phyloP scores from a whole-genome alignment of 1,140 invertebrate species.

The Drosophila auraria region DNA sequence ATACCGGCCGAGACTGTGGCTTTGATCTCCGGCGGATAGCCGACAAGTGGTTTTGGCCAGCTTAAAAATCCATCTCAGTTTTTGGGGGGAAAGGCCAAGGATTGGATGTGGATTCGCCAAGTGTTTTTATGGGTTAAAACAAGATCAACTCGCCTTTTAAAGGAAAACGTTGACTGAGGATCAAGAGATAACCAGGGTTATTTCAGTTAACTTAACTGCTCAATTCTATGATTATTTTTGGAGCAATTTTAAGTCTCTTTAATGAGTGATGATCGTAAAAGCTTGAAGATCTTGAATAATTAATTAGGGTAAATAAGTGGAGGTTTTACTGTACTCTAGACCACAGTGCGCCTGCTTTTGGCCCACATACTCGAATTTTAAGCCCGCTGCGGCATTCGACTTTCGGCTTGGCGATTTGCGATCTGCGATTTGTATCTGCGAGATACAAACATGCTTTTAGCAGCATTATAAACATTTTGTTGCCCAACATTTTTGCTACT shows the following conservation, averaged over 20 bases:
- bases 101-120: slow-evolving; percentile 19
- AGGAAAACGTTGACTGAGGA: neutral
- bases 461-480: slow-evolving; percentile 83
- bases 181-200: neutral
- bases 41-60: slow-evolving; percentile 41
- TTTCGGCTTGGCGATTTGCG: slow-evolving; percentile 31
- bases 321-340: slow-evolving; percentile 4
- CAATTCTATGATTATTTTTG: slow-evolving; percentile 8
- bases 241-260: neutral
- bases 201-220: neutral
- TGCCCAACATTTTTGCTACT: slow-evolving; percentile 81
- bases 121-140: slow-evolving; percentile 34
- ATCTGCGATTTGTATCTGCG: slow-evolving; percentile 74
- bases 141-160: neutral
- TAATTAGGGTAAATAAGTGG: slow-evolving; percentile 2
- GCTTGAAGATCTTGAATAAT: neutral
- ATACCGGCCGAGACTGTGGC: slow-evolving; percentile 37
- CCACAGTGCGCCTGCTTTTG: slow-evolving; percentile 43
- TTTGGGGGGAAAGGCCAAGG: slow-evolving; percentile 38
- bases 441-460: slow-evolving; percentile 81
- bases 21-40: slow-evolving; percentile 74
- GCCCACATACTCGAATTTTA: slow-evolving; percentile 52
- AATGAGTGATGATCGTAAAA: slow-evolving; percentile 1
- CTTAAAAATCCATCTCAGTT: slow-evolving; percentile 21
- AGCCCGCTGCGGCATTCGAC: slow-evolving; percentile 27